Base-by-base conservation (phyloP, 2,797 vertebrate genomes). In the Knipowitschia caucasica region DNA sequence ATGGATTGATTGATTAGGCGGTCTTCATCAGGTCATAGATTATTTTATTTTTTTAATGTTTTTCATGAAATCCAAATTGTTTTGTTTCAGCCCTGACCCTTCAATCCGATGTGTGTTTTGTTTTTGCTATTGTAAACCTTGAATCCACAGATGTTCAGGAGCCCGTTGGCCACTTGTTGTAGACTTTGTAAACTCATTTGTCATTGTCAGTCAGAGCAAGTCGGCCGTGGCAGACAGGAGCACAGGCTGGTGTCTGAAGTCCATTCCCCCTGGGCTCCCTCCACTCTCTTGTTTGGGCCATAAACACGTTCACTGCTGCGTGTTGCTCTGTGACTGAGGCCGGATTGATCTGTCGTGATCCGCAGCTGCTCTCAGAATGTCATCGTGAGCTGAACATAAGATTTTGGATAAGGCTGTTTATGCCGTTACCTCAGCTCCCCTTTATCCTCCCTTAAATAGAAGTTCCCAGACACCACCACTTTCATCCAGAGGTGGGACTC, bases 291-390 rank as follows among this genome's bases (percentile, higher is more conserved):
- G 55, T 35, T 24, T 31, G 45, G 52, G 26, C 30, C 50, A 21
- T 65, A 67, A 57, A 54, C 51, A 34, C 59, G 57, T 53, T 38
- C 12, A 9, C 14, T 36, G 59, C 56, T 44, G 2, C 56, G 39
- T 18, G 36, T 56, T 34, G 52, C 39, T 20, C 39, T 42, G 36
- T 30, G 46, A 62, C 26, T 11, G 12, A 1, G n/a, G 39, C n/a
- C 49, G 62, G 54, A 76, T 54, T 74, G 65, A 79, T 75, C 61
- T 60, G 39, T 52, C 64, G 62, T 59, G 43, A 64, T 52, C 29
- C 27, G 5, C 27, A 0, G 15, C 50, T 59, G 50, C 63, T 20
- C 18, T n/a, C 7, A 4, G 59, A 30, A 39, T 50, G 36, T 67
- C 73, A 53, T 59, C 45, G 15, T 55, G 43, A 50, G 69, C 53